Conservation (phyloP, 1,140 invertebrate species). For the Dendrolimus kikuchii region DNA sequence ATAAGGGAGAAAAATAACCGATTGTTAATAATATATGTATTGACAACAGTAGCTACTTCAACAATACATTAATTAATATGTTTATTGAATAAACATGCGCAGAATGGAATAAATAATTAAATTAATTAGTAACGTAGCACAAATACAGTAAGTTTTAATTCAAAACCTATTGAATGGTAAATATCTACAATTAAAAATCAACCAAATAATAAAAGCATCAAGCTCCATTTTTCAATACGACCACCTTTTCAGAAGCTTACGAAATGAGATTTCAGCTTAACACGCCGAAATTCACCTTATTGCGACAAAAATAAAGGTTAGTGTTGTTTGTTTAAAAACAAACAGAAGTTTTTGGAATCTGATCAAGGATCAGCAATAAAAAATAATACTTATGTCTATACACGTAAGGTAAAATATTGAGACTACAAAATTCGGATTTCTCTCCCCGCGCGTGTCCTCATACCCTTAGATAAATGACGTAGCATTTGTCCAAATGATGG, state of each 20-base stretch:
- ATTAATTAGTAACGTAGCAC: conserved; percentile 65
- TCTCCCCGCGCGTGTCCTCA: conserved; percentile 33
- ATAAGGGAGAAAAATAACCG: neutral
- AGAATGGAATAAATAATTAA: conserved; percentile 67
- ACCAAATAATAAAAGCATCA: conserved; percentile 36
- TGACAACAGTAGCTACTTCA: conserved; percentile 9
- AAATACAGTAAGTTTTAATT: conserved; percentile 69
- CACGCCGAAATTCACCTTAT: conserved; percentile 33
- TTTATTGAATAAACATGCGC: conserved; percentile 55
- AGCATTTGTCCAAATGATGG: conserved; percentile 74
- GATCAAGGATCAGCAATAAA: conserved; percentile 21
- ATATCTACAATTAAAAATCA: conserved; percentile 37
- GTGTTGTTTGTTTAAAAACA: conserved; percentile 29
- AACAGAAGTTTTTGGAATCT: conserved; percentile 59
- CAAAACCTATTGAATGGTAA: conserved; percentile 56
- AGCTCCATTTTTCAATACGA: conserved; percentile 49
- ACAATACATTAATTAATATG: conserved; percentile 20
- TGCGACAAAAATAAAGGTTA: conserved; percentile 24
- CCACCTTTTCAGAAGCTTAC: conserved; percentile 58
- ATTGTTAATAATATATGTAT: too few relatives aligned
- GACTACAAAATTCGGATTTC: conserved; percentile 8
- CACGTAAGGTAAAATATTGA: conserved; percentile 26
- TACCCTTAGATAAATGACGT: conserved; percentile 69
- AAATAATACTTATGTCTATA: conserved; percentile 19
- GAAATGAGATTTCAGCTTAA: conserved; percentile 42